phyloP scores from a whole-genome alignment of 1,140 invertebrate genomes.

The Bradynema listronoti region DNA sequence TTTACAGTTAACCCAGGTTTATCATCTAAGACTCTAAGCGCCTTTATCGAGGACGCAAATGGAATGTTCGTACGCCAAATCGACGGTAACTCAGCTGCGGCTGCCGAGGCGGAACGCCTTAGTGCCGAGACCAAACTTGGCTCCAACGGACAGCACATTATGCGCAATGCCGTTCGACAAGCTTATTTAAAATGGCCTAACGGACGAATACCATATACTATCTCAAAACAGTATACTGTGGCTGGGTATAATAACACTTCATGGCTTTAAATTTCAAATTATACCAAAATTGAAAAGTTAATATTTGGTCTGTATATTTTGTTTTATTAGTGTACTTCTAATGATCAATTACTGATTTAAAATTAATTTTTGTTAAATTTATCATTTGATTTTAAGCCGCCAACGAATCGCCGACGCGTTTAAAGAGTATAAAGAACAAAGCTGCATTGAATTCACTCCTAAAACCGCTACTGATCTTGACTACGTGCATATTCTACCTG shows the following conservation, averaged over 20 bases:
- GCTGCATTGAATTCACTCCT: conserved; percentile 53
- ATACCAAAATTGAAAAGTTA: conserved; percentile 35
- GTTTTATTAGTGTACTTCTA: conserved; percentile 30
- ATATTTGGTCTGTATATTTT: conserved; percentile 41
- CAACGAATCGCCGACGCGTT: conserved; percentile 51
- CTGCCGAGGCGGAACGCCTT: conserved; percentile 17
- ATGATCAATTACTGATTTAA: conserved; percentile 24
- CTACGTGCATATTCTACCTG: conserved; percentile 51
- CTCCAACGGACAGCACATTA: too few relatives aligned
- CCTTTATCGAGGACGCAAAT: conserved; percentile 36
- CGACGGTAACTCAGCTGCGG: too few relatives aligned
- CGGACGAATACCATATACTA: conserved; percentile 44
- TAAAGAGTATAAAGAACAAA: conserved; percentile 47
- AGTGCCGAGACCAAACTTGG: too few relatives aligned
- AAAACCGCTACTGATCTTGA: conserved; percentile 40
- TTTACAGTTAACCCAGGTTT: conserved; percentile 48
- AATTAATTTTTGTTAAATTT: conserved; percentile 18
- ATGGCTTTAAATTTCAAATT: conserved; percentile 3
- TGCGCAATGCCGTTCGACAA: conserved; percentile 50
- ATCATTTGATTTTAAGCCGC: too few relatives aligned
- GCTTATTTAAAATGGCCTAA: conserved; percentile 47
- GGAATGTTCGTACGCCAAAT: too few relatives aligned
- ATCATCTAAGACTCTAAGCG: conserved; percentile 30
- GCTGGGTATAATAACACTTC: neutral
- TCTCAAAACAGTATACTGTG: conserved; percentile 27